Percentiles rank a stretch among this genome's conserved stretches.
phyloP scores from a whole-genome alignment of 2,888 invertebrate species.

The Xylocampa areola region DNA sequence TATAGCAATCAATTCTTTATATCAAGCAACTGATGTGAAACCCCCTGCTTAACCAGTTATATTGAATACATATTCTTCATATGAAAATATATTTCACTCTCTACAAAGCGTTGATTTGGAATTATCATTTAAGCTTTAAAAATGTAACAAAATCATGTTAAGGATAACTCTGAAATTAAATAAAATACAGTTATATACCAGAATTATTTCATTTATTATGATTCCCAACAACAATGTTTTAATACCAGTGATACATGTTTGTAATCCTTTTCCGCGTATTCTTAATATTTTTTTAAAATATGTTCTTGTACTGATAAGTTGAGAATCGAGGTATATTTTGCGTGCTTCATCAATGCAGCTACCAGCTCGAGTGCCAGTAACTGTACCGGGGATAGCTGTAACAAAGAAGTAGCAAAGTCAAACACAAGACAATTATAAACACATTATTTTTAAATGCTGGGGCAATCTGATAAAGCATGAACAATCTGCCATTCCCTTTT shows the following conservation, averaged over 20 bases:
- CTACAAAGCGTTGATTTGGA: not conserved
- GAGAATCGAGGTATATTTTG: not conserved
- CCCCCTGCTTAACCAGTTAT: constrained; percentile 71
- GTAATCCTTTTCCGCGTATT: not conserved
- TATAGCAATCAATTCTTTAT: constrained; percentile 86
- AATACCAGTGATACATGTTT: not conserved
- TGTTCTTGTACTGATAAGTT: not conserved
- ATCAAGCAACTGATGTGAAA: constrained; percentile 85
- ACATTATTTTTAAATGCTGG: too few species aligned
- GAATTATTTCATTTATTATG: constrained; percentile 12
- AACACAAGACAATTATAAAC: too few species aligned
- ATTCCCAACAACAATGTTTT: not conserved
- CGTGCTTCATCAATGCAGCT: constrained; percentile 6
- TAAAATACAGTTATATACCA: constrained; percentile 9
- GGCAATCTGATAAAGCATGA: too few species aligned
- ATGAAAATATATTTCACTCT: not conserved
- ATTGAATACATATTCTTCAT: not conserved
- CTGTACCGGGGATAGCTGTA: constrained; percentile 32
- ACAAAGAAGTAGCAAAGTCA: constrained; percentile 23
- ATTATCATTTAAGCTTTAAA: not conserved
- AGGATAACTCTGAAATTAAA: constrained; percentile 6
- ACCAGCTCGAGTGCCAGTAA: constrained; percentile 27
- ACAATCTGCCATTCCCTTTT: too few species aligned
- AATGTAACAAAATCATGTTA: not conserved
- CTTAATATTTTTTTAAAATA: not conserved